These are phyloP conservation scores for Hirundichthys speculiger DNA, from an alignment of 2,113 vertebrate genomes.

Conservation along the genomic window DNA sequence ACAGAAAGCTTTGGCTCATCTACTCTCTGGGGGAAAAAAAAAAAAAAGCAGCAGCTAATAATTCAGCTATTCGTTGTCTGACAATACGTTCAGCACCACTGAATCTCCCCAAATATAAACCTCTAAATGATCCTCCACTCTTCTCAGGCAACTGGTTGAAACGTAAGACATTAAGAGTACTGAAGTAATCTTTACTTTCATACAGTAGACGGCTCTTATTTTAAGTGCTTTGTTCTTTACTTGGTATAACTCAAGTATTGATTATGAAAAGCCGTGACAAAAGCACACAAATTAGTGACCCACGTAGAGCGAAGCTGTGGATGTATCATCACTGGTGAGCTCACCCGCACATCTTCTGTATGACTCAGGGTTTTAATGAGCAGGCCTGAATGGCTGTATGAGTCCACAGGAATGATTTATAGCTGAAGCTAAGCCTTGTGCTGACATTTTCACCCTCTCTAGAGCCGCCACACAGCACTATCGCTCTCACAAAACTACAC, in stretches of 20 bases:
- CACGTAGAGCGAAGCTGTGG: background rate
- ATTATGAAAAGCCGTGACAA: no score
- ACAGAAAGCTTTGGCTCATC: constrained; percentile 24
- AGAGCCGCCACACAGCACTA: constrained; percentile 12
- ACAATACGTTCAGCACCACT: background rate
- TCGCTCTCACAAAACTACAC: background rate
- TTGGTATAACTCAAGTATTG: no score
- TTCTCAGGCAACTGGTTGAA: background rate
- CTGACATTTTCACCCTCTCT: constrained; percentile 6
- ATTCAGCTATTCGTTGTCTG: background rate
- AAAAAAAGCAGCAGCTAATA: constrained; percentile 15
- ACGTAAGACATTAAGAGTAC: no score
- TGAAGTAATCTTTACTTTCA: no score
- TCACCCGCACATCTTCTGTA: constrained; percentile 52
- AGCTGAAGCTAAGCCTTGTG: constrained; percentile 24
- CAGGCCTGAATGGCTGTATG: constrained; percentile 24
- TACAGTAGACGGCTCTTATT: no score
- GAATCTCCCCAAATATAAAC: background rate
- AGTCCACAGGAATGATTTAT: constrained; percentile 48
- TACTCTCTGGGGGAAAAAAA: background rate
- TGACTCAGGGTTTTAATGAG: constrained; percentile 65
- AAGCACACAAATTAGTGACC: background rate
- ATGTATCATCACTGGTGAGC: constrained; percentile 28
- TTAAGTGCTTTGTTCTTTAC: no score
- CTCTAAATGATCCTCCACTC: background rate